A percentile compares a stretch with the other conserved stretches of the same genome.
Evolutionary conservation across 2,797 vertebrate genomes (phyloP).

Genomic region (Lutjanus argentimaculatus): DNA sequence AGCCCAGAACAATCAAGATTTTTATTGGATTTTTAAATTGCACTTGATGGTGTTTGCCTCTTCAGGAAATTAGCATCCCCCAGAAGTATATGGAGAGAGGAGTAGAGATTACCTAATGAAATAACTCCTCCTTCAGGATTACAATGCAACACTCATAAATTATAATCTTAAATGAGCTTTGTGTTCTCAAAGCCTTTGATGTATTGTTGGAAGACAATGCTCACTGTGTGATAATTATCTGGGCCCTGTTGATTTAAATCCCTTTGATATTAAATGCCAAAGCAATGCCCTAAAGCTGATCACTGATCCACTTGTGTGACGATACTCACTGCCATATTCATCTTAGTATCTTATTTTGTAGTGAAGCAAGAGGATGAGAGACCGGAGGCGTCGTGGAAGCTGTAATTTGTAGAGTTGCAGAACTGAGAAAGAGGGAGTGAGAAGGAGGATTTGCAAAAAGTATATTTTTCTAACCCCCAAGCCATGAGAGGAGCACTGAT

Average conservation of each 20-base stretch:
- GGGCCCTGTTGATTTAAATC: constrained; percentile 37
- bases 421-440: constrained; percentile 13
- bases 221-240: constrained; percentile 41
- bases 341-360: constrained; percentile 13
- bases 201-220: constrained; percentile 49
- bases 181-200: constrained; percentile 53
- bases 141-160: constrained; percentile 53
- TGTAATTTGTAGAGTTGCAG: constrained; percentile 24
- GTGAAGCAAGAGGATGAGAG: constrained; percentile 2
- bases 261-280: constrained; percentile 56
- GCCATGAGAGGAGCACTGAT: neutral
- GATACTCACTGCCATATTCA: constrained; percentile 37
- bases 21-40: constrained; percentile 70
- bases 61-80: constrained; percentile 55
- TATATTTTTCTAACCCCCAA: constrained; percentile 32
- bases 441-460: neutral
- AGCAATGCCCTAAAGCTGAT: constrained; percentile 31
- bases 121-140: constrained; percentile 66
- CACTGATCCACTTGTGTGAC: constrained; percentile 34
- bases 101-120: constrained; percentile 60
- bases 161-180: constrained; percentile 57
- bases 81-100: constrained; percentile 31
- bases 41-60: constrained; percentile 53
- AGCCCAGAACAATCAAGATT: constrained; percentile 58
- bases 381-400: neutral